Conservation (phyloP, 1,140 invertebrate genomes). For the Magallana ariakensis region DNA sequence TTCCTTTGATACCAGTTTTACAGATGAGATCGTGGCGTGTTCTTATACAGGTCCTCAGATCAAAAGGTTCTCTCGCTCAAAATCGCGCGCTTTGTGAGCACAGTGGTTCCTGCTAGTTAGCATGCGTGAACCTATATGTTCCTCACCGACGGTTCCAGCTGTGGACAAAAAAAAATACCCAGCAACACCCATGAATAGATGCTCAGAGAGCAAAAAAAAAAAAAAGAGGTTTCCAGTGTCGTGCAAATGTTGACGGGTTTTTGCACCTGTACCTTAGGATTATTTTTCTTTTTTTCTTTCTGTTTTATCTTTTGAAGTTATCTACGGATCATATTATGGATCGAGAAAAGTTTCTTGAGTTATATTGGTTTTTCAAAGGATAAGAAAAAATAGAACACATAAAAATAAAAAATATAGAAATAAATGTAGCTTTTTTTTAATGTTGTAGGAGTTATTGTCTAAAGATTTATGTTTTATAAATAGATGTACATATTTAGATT, state of each 20-base stretch:
- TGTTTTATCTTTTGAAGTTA: too few species aligned
- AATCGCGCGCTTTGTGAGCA: background rate
- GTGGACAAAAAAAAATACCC: background rate
- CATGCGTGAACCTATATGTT: constrained; percentile 36
- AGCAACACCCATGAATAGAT: background rate
- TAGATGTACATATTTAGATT: too few species aligned
- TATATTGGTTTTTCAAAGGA: too few species aligned
- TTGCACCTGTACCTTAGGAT: background rate
- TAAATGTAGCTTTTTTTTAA: too few species aligned
- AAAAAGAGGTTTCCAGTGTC: background rate
- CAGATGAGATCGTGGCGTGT: constrained; percentile 5
- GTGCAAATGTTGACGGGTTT: background rate
- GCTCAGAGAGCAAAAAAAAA: background rate
- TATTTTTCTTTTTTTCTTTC: too few species aligned
- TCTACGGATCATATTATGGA: too few species aligned
- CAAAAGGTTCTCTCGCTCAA: constrained; percentile 12
- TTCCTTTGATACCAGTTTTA: constrained; percentile 1
- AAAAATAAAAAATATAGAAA: too few species aligned
- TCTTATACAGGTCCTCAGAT: constrained; percentile 1
- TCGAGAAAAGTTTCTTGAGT: too few species aligned
- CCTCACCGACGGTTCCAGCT: constrained; percentile 18
- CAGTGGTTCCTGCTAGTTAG: constrained; percentile 6
- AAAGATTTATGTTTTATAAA: too few species aligned
- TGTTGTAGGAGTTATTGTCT: too few species aligned
- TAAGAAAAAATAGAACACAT: too few species aligned